A percentile compares a stretch with the other conserved stretches of the same genome.
phyloP scores from a whole-genome alignment of 2,113 vertebrate genomes.

The Pan troglodytes region NHGRI_mPanTro3-v2.1_pri NC_072404.2:48746001-48746500 shows the following conservation, averaged over 20 bases:
- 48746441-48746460: not conserved
- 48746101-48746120: not conserved
- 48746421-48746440: not conserved
- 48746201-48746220: too few species aligned
- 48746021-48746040: conserved; percentile 42
- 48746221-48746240: not conserved
- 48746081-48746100: not conserved
- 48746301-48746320: not conserved
- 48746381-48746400: not conserved
- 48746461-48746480: not conserved
- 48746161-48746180: not conserved
- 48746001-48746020: not conserved
- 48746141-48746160: not conserved
- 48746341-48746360: not conserved
- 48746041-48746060: conserved; percentile 65
- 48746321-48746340: not conserved
- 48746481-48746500: not conserved
- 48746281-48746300: not conserved
- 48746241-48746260: too few species aligned
- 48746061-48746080: not conserved
- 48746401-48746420: not conserved
- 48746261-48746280: not conserved
- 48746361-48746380: not conserved
- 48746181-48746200: not conserved
- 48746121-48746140: not conserved